Conservation (phyloP, 2,113 vertebrate species). For the Sebastes fasciatus region DNA sequence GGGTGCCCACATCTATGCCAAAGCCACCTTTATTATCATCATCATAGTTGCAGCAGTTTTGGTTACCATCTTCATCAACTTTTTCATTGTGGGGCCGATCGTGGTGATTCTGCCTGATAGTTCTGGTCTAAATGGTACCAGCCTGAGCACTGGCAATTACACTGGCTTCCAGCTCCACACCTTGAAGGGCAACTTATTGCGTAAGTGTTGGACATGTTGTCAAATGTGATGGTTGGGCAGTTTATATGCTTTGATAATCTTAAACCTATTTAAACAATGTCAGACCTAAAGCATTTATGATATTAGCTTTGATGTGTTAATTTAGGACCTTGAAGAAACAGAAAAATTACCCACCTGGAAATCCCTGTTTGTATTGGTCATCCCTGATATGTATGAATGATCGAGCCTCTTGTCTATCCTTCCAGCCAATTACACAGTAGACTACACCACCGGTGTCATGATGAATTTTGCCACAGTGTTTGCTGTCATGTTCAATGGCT, state of each 20-base stretch:
- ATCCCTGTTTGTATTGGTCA: neutral
- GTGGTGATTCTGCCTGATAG: slow-evolving; percentile 72
- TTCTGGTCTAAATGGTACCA: slow-evolving; percentile 32
- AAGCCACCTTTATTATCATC: slow-evolving; percentile 90
- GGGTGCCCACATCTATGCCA: slow-evolving; percentile 90
- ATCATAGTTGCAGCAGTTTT: slow-evolving; percentile 85
- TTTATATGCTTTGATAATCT: neutral
- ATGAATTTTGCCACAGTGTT: slow-evolving; percentile 89
- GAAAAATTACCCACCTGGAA: neutral
- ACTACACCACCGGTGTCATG: slow-evolving; percentile 85
- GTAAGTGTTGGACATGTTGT: slow-evolving; percentile 36
- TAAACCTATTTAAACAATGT: neutral
- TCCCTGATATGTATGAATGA: neutral
- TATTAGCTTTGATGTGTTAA: neutral
- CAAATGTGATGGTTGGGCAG: neutral
- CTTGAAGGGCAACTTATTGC: slow-evolving; percentile 82
- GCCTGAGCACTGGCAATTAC: slow-evolving; percentile 73
- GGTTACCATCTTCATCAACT: slow-evolving; percentile 86
- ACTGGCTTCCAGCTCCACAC: slow-evolving; percentile 86
- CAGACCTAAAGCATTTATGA: neutral
- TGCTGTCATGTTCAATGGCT: slow-evolving; percentile 90
- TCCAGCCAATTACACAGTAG: slow-evolving; percentile 83
- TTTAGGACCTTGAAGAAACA: neutral
- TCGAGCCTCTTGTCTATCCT: neutral
- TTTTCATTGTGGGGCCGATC: slow-evolving; percentile 81